Base-by-base conservation (phyloP, 1,140 invertebrate genomes). In the Nilaparvata lugens region DNA sequence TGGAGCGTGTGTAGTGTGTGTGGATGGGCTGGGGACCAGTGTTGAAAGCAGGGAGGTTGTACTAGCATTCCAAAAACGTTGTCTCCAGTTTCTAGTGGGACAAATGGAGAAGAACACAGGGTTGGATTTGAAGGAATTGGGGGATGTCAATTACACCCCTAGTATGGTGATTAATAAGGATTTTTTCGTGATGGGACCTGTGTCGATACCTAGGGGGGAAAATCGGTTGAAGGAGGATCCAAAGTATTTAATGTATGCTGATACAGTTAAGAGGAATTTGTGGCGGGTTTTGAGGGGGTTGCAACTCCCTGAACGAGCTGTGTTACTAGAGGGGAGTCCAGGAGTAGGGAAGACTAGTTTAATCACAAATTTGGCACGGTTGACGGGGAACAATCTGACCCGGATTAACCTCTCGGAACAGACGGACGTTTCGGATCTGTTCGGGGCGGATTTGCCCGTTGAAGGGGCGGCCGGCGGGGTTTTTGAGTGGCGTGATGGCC, bases 331-430 rank as follows among this genome's bases (percentile, higher is more conserved):
- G 81, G 97, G 97, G 14, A 94, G 91, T 71, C 97, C 97, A 2
- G 57, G 97, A 3, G 95, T 98, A 40, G 97, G 97, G 4, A 99
- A 99, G 77, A 98, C 97, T 0, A 96, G 91, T 69, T 77, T 98
- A 48, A 87, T 99, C 2, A 83, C 86, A 52, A 93, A 94, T n/a
- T 76, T 99, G 16, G 95, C 95, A 0, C 87, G 85, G 72, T 82
- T 83, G 4, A 84, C 92, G 23, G 89, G 91, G 0, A 81, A 95
- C 61, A 16, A 61, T 56, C 60, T 98, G 7, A 84, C 95, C 14
- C 77, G 97, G 40, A 95, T 99, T 48, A 99, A 99, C 81, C 79
- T 99, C 13, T 98, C 95, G 43, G 97, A 99, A 71, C 97, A 99
- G 79, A 99, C 97, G 0, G 97, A 99, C 78, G 83, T 98, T 52